Evolutionary conservation across 2,113 vertebrate genomes (phyloP).

Genomic region (Turdus rufiventris): DNA sequence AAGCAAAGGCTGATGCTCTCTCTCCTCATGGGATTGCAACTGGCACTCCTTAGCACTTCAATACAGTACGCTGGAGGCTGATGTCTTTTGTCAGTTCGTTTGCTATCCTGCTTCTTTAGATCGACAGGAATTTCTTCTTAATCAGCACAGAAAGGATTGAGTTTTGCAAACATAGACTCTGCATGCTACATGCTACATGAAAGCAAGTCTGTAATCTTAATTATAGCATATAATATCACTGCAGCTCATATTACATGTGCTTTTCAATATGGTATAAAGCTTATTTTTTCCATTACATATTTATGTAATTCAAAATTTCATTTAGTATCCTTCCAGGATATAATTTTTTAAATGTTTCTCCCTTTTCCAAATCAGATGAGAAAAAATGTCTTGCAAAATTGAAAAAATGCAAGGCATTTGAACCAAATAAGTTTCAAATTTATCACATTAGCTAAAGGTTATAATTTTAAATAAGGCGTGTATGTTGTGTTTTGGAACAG

Average conservation of each 20-base stretch:
- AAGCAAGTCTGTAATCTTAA: slow-evolving; percentile 6
- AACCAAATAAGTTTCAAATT: slow-evolving; percentile 13
- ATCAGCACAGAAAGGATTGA: not conserved
- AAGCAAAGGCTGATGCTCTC: not conserved
- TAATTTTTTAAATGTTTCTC: not conserved
- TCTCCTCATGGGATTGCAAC: not conserved
- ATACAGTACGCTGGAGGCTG: not conserved
- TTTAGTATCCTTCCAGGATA: slow-evolving; percentile 22
- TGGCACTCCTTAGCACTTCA: not conserved
- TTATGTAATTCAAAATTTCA: slow-evolving; percentile 24
- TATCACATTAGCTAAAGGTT: not conserved
- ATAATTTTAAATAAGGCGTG: not conserved
- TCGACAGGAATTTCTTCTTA: not conserved
- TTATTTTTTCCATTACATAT: slow-evolving; percentile 6
- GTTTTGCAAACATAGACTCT: not conserved
- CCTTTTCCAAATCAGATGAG: not conserved
- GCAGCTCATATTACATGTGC: slow-evolving; percentile 9
- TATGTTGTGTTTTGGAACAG: not conserved
- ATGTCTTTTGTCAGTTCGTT: not conserved
- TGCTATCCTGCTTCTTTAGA: not conserved
- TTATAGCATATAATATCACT: slow-evolving; percentile 21
- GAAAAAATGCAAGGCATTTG: not conserved
- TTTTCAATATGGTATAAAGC: slow-evolving; percentile 19
- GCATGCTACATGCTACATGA: not conserved
- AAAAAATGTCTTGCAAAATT: not conserved